phyloP scores from a whole-genome alignment of 2,797 vertebrate genomes.

The Thripadectes ignobilis region DNA sequence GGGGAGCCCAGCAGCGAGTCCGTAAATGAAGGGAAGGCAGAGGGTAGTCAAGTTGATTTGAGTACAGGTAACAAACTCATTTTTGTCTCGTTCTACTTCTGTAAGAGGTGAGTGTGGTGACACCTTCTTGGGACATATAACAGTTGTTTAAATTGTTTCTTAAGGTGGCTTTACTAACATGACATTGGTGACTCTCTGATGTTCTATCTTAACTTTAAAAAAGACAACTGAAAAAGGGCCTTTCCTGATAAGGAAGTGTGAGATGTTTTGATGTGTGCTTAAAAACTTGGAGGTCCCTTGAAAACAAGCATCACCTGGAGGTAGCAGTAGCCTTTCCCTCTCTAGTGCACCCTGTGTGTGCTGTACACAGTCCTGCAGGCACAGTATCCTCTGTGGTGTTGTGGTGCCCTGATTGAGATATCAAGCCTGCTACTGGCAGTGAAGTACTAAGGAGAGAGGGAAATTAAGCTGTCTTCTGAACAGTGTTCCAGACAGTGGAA shows the following conservation, averaged over 20 bases:
- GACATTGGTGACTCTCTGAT: not conserved
- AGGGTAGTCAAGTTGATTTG: not conserved
- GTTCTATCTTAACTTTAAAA: not conserved
- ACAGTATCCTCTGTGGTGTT: not conserved
- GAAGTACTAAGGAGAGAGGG: not conserved
- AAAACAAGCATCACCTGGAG: not conserved
- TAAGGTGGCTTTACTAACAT: not conserved
- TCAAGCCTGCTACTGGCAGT: not conserved
- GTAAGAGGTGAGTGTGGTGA: not conserved
- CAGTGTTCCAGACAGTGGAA: not conserved
- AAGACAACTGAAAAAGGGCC: not conserved
- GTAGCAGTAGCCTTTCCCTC: not conserved
- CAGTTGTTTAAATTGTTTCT: not conserved
- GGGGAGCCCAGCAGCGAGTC: constrained; percentile 53
- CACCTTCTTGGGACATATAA: fast-evolving
- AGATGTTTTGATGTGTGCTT: not conserved
- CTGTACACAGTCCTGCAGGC: not conserved
- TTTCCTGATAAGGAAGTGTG: not conserved
- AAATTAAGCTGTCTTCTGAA: not conserved
- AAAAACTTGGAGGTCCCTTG: not conserved
- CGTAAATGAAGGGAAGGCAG: not conserved
- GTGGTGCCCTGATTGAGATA: not conserved
- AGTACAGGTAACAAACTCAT: constrained; percentile 30
- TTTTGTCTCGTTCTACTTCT: not conserved
- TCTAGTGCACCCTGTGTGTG: not conserved